Percentiles rank a stretch among this genome's conserved stretches.
phyloP scores from a whole-genome alignment of 2,113 vertebrate species.

The Gopherus evgoodei region DNA sequence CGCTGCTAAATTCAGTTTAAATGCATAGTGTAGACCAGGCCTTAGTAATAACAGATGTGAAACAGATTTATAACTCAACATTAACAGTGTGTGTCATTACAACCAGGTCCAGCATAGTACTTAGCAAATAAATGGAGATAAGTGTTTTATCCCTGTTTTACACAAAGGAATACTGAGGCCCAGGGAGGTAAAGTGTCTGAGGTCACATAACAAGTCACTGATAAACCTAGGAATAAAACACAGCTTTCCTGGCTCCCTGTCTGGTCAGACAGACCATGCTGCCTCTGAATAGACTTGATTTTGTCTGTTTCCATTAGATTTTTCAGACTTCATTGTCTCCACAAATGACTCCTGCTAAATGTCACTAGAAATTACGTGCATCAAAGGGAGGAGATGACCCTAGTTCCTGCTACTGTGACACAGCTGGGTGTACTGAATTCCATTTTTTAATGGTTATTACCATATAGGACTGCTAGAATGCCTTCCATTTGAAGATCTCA shows the following conservation, averaged over 20 bases:
- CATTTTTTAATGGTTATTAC: neutral
- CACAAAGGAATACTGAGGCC: neutral
- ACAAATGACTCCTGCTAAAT: neutral
- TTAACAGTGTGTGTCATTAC: rapidly evolving
- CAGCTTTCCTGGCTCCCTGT: rapidly evolving
- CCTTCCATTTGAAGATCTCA: neutral
- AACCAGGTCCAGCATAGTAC: rapidly evolving
- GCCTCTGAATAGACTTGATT: neutral
- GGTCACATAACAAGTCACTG: neutral
- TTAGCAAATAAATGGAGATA: rapidly evolving
- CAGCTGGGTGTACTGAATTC: neutral
- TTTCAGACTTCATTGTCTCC: neutral
- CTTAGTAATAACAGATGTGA: rapidly evolving
- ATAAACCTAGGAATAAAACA: rapidly evolving
- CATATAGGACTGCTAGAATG: rapidly evolving
- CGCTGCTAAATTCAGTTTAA: too few relatives aligned
- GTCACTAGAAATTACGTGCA: neutral
- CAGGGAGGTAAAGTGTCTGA: neutral
- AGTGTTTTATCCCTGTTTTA: rapidly evolving
- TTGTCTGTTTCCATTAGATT: neutral
- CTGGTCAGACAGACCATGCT: neutral
- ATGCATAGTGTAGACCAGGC: too few relatives aligned
- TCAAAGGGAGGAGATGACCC: neutral
- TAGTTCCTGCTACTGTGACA: neutral
- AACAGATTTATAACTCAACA: neutral